Base-by-base conservation (phyloP, 2,888 invertebrate species). In the Hesperia comma region DNA sequence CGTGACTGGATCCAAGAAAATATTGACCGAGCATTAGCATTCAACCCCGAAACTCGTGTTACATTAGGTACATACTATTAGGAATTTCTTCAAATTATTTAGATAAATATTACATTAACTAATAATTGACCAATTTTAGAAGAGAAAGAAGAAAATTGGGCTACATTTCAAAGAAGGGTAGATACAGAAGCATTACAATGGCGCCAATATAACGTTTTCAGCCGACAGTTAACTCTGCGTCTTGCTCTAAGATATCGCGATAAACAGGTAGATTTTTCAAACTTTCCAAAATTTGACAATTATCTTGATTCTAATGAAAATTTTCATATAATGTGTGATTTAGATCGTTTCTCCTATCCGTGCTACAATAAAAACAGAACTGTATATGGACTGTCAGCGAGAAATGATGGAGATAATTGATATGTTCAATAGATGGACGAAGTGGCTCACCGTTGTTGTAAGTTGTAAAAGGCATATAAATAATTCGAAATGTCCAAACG, bases 131-230 rank as follows among this genome's bases (percentile, higher is more conserved):
- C 8, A 14, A 69, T 75, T 63, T 70, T 72, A 78, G 77, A 68
- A 1, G 76, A 75, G 61, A 67, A 70, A 10, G 76, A 79, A 19
- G 81, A 82, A 43, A 77, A 75, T 6, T 92, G 90, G 92, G 15
- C 67, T 12, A 69, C 69, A 7, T 88, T 85, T 68, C 82, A 84
- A 68, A 82, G 82, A 62, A 83, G 82, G 74, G 75, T 87, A 17
- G 70, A 79, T 1, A 82, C 81, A 1, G 92, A 92, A 73, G 84
- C 85, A 1, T 68, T 88, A 10, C 90, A 92, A 69, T 92, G 92
- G 92, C 83, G 86, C 26, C 90, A 92, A 62, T 92, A 92, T 71
- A 86, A 87, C 61, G 78, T 77, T 51, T 92, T 91, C 69, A 90
- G 87, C 67, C 79, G 81, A 6, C 85, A 86, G 68, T 79, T 90